Percentiles rank a stretch among this genome's conserved stretches.
Conservation (phyloP, 2,888 invertebrate genomes). For the Tridacna gigas region DNA sequence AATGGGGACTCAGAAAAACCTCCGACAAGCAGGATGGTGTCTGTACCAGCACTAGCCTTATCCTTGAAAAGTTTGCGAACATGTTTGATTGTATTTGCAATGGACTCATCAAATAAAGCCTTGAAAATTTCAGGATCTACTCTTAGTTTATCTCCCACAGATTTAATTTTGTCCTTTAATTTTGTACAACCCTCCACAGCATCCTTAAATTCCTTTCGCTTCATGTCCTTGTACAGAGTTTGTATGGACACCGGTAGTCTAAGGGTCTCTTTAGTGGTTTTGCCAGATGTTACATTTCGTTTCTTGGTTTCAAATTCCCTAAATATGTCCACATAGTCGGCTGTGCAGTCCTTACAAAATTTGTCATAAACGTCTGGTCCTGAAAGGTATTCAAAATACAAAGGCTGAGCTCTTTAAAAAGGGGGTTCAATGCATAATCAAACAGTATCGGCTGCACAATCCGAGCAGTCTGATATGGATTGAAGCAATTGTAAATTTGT, state of each 20-base stretch:
- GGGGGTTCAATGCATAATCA: too few species aligned
- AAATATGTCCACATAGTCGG: constrained; percentile 63
- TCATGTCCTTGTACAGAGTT: constrained; percentile 41
- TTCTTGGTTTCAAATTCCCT: constrained; percentile 70
- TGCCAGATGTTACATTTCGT: constrained; percentile 51
- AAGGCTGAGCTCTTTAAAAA: too few species aligned
- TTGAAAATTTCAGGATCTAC: constrained; percentile 58
- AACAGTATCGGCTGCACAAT: too few species aligned
- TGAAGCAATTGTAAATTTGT: too few species aligned
- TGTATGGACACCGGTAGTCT: constrained; percentile 57
- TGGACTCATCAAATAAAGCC: constrained; percentile 52
- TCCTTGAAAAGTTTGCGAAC: constrained; percentile 51
- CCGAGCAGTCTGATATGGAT: too few species aligned
- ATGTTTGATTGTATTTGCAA: constrained; percentile 58
- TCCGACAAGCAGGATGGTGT: constrained; percentile 65
- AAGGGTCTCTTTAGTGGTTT: constrained; percentile 57
- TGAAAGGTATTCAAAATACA: constrained; percentile 7
- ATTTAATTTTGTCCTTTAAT: constrained; percentile 44
- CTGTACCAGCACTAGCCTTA: constrained; percentile 50
- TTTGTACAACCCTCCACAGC: constrained; percentile 32
- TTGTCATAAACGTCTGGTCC: constrained; percentile 40
- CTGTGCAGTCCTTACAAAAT: constrained; percentile 43
- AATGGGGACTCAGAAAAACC: constrained; percentile 68
- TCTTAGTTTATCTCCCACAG: constrained; percentile 59
- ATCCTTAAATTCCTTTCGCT: constrained; percentile 42